Base-by-base conservation (phyloP, 2,113 vertebrate species). In the Pogona vitticeps region DNA sequence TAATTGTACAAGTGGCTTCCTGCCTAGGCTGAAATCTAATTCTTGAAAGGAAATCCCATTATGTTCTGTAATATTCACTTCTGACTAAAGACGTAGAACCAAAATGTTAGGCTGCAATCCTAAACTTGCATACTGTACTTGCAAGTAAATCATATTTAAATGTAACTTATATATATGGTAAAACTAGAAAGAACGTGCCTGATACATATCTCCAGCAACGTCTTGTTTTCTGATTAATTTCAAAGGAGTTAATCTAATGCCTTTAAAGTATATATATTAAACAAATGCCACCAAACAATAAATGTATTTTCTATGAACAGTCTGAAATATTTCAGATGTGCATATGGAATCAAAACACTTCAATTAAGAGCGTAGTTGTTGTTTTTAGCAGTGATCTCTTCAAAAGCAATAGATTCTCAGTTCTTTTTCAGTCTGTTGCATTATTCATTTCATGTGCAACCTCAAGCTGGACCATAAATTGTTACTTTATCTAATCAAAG, bases 401-500 rank as follows among this genome's bases (percentile, higher is more conserved):
- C 94, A 96, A 96, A 97, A 95, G 96, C 96, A 96, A 96, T 96
- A 96, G 95, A 93, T 96, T 89, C 95, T 94, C 92, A 92, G 94
- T 92, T 94, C 94, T 93, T 95, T 94, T 93, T 38, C 94, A 94
- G 88, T 93, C 96, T 96, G 83, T 91, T 97, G 95, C 95, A 96
- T 97, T 97, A 97, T 96, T 97, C 97, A 97, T 97, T 96, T 97
- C 94, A 95, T 97, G 95, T 95, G 96, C 95, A 97, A 97, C 95
- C 95, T 96, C 96, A 95, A 95, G 95, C 96, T 94, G 94, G 94
- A 96, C 96, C 95, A 97, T 97, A 97, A 97, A 97, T 97, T 97
- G 97, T 97, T 96, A 97, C 96, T 97, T 97, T 97, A 97, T 97
- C 96, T 96, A 97, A 97, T 97, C 96, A 97, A 97, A 97, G 96